phyloP scores from a whole-genome alignment of 37 sponge, comb jelly and placozoan genomes.

The Hormiphora californensis region DNA sequence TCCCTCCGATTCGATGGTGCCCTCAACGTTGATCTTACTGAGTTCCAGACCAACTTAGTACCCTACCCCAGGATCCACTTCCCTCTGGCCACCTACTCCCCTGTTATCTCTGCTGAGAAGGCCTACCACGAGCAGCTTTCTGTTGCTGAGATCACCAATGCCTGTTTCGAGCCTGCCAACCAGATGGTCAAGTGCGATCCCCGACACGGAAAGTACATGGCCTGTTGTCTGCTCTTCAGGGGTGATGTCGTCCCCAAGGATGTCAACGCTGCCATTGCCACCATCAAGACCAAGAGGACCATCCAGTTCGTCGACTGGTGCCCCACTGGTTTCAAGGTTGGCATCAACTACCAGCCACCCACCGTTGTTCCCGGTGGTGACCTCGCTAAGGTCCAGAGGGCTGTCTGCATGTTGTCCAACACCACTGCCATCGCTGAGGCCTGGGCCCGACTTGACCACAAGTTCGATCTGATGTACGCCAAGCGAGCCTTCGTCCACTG shows the following conservation, averaged over 20 bases:
- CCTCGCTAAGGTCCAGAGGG: constrained; percentile 88
- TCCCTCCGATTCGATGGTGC: constrained; percentile 94
- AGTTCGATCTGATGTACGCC: constrained; percentile 99
- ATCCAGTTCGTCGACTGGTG: constrained; percentile 99
- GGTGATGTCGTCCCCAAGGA: constrained; percentile 97
- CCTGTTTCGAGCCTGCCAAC: constrained; percentile 95
- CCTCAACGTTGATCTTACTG: constrained; percentile 92
- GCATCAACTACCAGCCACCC: constrained; percentile 98
- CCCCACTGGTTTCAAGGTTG: constrained; percentile 97
- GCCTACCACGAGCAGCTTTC: constrained; percentile 89
- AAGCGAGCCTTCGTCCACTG: constrained; percentile 99
- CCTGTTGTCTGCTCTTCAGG: constrained; percentile 92
- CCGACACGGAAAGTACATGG: constrained; percentile 97
- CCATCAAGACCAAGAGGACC: constrained; percentile 93
- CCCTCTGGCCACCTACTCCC: constrained; percentile 95
- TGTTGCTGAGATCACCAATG: constrained; percentile 81
- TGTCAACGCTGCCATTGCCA: constrained; percentile 89
- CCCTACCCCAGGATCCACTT: constrained; percentile 98
- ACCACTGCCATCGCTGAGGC: constrained; percentile 98
- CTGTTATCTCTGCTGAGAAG: constrained; percentile 95
- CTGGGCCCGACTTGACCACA: constrained; percentile 96
- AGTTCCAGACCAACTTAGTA: constrained; percentile 98
- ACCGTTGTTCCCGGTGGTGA: constrained; percentile 89
- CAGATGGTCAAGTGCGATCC: constrained; percentile 99
- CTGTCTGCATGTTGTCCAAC: constrained; percentile 95